Percentiles rank a stretch among this genome's conserved stretches.
Conservation (phyloP, 2,888 invertebrate genomes). For the Heliconius ismenius region DNA sequence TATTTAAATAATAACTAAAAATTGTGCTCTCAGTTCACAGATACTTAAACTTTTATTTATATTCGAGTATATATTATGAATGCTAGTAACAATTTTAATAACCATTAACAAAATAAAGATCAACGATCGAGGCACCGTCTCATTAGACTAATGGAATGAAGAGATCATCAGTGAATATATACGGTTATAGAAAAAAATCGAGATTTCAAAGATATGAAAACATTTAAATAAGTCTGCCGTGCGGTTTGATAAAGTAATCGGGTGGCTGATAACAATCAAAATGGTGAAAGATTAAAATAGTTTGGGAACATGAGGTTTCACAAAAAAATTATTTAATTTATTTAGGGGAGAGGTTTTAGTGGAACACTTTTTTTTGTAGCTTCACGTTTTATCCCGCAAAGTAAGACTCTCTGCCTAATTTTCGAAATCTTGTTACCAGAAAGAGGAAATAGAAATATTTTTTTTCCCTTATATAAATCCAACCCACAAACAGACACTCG, state of each 20-base stretch:
- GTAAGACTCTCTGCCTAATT: too few species aligned
- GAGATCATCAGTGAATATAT: constrained; percentile 19
- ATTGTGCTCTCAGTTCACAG: neutral
- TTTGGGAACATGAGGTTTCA: too few species aligned
- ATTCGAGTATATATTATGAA: neutral
- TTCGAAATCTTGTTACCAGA: too few species aligned
- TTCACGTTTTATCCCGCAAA: too few species aligned
- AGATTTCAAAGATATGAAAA: constrained; percentile 11
- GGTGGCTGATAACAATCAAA: constrained; percentile 4
- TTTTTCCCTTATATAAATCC: too few species aligned
- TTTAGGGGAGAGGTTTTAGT: too few species aligned
- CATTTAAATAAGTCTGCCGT: constrained; percentile 18
- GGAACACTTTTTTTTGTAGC: too few species aligned
- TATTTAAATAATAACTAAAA: neutral
- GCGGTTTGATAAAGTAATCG: neutral
- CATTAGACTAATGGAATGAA: constrained; percentile 18
- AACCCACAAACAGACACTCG: too few species aligned
- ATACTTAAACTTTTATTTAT: neutral
- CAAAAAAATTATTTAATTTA: neutral
- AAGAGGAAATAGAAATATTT: too few species aligned
- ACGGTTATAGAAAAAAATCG: constrained; percentile 3
- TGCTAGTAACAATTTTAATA: constrained; percentile 3
- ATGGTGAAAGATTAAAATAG: constrained; percentile 21
- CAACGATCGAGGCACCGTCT: constrained; percentile 6
- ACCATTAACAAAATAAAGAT: constrained; percentile 7